phyloP scores from a whole-genome alignment of 2,113 vertebrate genomes.

The Syngnathus scovelli region DNA sequence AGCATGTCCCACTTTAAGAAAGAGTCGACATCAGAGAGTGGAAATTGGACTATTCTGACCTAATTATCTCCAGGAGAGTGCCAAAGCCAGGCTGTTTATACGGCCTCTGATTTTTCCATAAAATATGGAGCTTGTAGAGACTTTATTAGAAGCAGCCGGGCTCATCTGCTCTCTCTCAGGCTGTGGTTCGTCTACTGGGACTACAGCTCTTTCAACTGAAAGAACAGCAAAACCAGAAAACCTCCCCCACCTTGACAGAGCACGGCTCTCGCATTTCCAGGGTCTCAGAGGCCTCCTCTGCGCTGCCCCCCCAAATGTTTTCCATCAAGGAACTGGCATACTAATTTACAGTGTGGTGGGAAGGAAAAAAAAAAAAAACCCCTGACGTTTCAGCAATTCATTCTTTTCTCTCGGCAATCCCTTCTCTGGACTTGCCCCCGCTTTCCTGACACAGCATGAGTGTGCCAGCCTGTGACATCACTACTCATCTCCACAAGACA shows the following conservation, averaged over 20 bases:
- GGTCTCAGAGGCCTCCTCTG: conserved; percentile 31
- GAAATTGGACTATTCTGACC: conserved; percentile 50
- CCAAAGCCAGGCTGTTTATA: conserved; percentile 21
- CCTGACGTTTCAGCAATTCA: conserved; percentile 45
- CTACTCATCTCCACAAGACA: conserved; percentile 50
- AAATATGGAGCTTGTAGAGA: conserved; percentile 8
- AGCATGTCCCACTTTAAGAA: conserved; percentile 18
- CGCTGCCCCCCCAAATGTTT: conserved; percentile 49
- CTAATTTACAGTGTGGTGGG: conserved; percentile 62
- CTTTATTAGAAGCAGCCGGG: conserved; percentile 43
- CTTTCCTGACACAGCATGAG: conserved; percentile 58
- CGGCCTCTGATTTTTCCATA: conserved; percentile 25
- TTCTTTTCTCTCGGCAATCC: conserved; percentile 12
- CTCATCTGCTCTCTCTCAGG: conserved; percentile 38
- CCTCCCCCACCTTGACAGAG: conserved; percentile 11
- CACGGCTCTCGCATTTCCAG: conserved; percentile 28
- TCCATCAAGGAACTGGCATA: conserved; percentile 49
- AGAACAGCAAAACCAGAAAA: conserved; percentile 31
- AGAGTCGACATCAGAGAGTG: conserved; percentile 29
- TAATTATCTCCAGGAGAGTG: conserved; percentile 43
- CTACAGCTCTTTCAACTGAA: conserved; percentile 39
- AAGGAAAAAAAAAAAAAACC: conserved; percentile 29
- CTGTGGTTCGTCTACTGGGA: conserved; percentile 30
- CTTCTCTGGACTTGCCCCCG: conserved; percentile 21
- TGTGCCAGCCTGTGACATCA: conserved; percentile 63